phyloP scores from a whole-genome alignment of 2,797 vertebrate species.

The Pseudochirops corinnae region DNA sequence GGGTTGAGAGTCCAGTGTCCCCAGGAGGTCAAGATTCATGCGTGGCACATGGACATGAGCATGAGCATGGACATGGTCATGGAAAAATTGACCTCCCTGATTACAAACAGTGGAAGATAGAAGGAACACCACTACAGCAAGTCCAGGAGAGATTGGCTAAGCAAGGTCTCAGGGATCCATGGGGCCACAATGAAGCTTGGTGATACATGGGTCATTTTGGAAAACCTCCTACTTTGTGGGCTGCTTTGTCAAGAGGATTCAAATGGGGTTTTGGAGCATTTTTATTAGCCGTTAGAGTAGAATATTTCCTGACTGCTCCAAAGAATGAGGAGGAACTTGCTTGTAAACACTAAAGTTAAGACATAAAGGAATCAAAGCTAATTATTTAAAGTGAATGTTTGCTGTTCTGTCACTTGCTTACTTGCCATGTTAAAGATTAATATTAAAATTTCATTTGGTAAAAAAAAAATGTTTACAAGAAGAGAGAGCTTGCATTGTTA shows the following conservation, averaged over 20 bases:
- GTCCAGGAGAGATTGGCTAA: too few relatives aligned
- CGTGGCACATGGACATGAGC: too few relatives aligned
- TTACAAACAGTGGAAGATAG: too few relatives aligned
- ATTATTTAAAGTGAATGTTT: slow-evolving; percentile 51
- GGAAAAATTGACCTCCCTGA: slow-evolving; percentile 58
- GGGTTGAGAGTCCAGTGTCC: too few relatives aligned
- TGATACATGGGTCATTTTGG: slow-evolving; percentile 90
- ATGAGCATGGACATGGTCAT: too few relatives aligned
- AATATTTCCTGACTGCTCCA: slow-evolving; percentile 85
- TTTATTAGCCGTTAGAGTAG: slow-evolving; percentile 91
- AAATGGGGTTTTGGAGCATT: slow-evolving; percentile 95
- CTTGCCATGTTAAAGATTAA: slow-evolving; percentile 55
- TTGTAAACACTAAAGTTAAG: slow-evolving; percentile 81
- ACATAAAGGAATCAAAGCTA: slow-evolving; percentile 23
- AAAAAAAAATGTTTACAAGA: slow-evolving; percentile 5
- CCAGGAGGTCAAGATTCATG: too few relatives aligned
- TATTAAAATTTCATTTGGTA: slow-evolving; percentile 78
- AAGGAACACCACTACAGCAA: too few relatives aligned
- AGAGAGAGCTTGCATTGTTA: neutral
- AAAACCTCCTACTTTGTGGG: slow-evolving; percentile 86
- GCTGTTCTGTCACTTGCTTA: slow-evolving; percentile 48
- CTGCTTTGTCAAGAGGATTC: slow-evolving; percentile 91
- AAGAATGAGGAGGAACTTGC: too few relatives aligned
- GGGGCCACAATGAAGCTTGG: slow-evolving; percentile 83
- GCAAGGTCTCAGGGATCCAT: too few relatives aligned